Percentiles rank a stretch among this genome's conserved stretches.
Evolutionary conservation across 2,113 vertebrate genomes (phyloP).

Genomic region (Rhipidura dahli): DNA sequence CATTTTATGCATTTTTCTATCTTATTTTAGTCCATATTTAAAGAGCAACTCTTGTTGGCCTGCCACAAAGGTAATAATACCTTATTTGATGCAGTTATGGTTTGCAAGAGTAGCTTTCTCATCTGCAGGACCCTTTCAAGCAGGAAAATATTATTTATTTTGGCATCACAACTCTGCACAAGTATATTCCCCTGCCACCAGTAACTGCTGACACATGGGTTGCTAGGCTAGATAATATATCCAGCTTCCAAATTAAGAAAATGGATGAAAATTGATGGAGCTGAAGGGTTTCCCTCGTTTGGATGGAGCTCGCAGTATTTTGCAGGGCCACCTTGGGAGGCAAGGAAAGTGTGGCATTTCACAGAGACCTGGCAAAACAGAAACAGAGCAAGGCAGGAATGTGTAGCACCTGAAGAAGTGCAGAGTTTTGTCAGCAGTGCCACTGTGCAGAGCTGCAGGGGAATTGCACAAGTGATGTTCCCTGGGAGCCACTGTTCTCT

Average conservation of each 20-base stretch:
- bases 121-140: neutral
- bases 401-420: neutral
- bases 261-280: neutral
- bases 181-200: neutral
- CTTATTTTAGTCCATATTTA: neutral
- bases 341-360: neutral
- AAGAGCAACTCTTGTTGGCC: neutral
- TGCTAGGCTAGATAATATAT: neutral
- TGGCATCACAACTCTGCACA: neutral
- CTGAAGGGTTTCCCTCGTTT: neutral
- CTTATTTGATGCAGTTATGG: neutral
- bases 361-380: neutral
- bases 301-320: neutral
- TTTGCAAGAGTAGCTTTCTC: neutral
- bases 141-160: neutral
- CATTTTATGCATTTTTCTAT: neutral
- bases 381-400: neutral
- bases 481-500: neutral
- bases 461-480: neutral
- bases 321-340: neutral
- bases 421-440: neutral
- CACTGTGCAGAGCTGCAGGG: neutral
- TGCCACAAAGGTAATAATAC: neutral
- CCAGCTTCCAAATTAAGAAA: neutral
- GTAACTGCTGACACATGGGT: neutral